Evolutionary conservation across 2,797 vertebrate species (phyloP), one percentile per base, ranked within the genome.

Genomic region (Propithecus deckenii): DNA sequence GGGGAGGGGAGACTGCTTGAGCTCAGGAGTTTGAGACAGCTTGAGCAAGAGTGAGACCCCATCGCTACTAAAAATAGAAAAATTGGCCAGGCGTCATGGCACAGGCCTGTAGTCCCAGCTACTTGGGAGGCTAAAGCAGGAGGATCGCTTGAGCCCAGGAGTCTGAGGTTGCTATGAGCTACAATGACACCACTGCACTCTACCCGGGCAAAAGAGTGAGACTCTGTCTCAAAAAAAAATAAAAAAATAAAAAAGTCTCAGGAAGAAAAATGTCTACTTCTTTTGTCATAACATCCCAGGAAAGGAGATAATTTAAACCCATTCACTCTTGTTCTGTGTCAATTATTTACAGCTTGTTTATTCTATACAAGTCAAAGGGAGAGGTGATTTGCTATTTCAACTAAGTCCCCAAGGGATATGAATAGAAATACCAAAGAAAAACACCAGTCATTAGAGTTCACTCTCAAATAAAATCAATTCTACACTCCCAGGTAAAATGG

Each of bases 401-500:
- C 32, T 55, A 93, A 90, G 32, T 86, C 28, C 30, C 59, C 30
- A 72, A 84, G 79, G 13, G 30, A 88, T 67, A 1, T 35, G 8
- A 94, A 94, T 11, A 90, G 69, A 59, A 76, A 80, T 25, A 96
- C 52, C 43, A 91, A 86, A 95, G 86, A 50, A 89, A 95, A 96
- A 79, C 32, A 95, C 18, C 12, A 92, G 30, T 18, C 41, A 20
- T 67, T 52, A 67, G 11, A 41, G 32, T 15, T 96, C 25, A 69
- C 79, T 85, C 52, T 87, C 63, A 86, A 75, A 71, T 32, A 76
- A 89, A 92, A 75, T 76, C 65, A 95, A 89, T 59, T 65, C 17
- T 32, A 67, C 2, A 74, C 22, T 20, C 96, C 94, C 46, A 93
- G 13, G 28, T 23, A 7, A 30, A 22, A 13, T 35, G 90, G 43